Conservation (phyloP, 2,113 vertebrate genomes). For the Pionites leucogaster region DNA sequence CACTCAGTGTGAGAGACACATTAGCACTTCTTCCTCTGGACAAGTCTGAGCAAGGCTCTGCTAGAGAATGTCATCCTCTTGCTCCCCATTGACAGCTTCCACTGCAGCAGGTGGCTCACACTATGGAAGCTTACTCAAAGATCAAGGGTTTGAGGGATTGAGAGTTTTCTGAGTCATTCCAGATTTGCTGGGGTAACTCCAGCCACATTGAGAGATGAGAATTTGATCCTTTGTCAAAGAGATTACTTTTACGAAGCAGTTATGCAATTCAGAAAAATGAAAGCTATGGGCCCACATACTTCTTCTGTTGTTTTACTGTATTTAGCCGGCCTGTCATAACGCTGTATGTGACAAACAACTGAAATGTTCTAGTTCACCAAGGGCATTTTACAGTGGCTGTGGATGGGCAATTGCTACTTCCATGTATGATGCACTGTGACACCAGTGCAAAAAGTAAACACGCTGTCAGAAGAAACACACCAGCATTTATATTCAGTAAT, state of each 20-base stretch:
- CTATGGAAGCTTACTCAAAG: fast-evolving
- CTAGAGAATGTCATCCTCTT: not conserved
- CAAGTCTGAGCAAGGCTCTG: not conserved
- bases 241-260: not conserved
- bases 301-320: slow-evolving; percentile 9
- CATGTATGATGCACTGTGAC: not conserved
- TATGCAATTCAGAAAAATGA: slow-evolving; percentile 39
- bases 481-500: not conserved
- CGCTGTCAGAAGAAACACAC: not conserved
- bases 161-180: not conserved
- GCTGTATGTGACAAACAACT: not conserved
- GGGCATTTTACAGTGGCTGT: not conserved
- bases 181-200: slow-evolving; percentile 10
- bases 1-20: not conserved
- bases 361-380: not conserved
- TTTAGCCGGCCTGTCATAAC: slow-evolving; percentile 31
- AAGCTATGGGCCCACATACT: not conserved
- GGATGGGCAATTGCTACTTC: not conserved
- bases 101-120: not conserved
- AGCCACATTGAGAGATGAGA: not conserved
- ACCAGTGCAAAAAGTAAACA: not conserved
- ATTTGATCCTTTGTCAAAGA: slow-evolving; percentile 7
- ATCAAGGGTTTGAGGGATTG: not conserved
- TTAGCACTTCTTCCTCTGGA: not conserved
- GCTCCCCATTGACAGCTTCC: not conserved